Conservation (phyloP, 2,888 invertebrate species). For the Stenurella melanura region DNA sequence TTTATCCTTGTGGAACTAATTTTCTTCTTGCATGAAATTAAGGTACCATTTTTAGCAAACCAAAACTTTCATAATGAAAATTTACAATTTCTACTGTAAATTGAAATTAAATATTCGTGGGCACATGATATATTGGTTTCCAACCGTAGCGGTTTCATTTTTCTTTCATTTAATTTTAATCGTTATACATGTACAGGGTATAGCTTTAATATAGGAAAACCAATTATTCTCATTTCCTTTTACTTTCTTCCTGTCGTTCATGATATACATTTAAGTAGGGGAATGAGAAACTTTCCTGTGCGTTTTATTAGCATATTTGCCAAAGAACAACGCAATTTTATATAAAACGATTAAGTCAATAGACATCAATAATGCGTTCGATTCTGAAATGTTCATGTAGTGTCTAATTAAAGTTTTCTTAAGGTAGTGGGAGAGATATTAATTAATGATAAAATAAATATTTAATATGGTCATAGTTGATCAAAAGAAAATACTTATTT, state of each 20-base stretch:
- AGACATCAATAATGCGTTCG: not conserved
- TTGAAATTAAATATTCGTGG: no score
- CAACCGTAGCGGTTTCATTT: not conserved
- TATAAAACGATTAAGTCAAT: slow-evolving; percentile 3
- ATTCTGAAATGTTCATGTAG: not conserved
- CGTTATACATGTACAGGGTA: not conserved
- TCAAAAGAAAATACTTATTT: no score
- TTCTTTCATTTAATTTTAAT: slow-evolving; percentile 18
- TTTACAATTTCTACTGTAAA: no score
- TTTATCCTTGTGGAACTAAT: no score
- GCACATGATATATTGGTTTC: not conserved
- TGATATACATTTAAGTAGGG: slow-evolving; percentile 33
- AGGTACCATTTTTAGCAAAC: no score
- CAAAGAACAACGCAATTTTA: slow-evolving; percentile 24
- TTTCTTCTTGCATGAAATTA: no score
- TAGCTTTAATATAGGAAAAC: slow-evolving; percentile 34
- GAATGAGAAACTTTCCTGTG: slow-evolving; percentile 36
- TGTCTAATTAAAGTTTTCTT: no score
- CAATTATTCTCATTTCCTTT: slow-evolving; percentile 41
- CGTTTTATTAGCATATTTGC: slow-evolving; percentile 22
- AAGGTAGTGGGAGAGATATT: no score
- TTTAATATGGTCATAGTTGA: no score
- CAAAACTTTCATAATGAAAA: no score
- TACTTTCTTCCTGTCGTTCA: slow-evolving; percentile 32
- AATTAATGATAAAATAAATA: no score